phyloP scores from a whole-genome alignment of 2,797 vertebrate genomes.

The Premnoplex brunnescens region DNA sequence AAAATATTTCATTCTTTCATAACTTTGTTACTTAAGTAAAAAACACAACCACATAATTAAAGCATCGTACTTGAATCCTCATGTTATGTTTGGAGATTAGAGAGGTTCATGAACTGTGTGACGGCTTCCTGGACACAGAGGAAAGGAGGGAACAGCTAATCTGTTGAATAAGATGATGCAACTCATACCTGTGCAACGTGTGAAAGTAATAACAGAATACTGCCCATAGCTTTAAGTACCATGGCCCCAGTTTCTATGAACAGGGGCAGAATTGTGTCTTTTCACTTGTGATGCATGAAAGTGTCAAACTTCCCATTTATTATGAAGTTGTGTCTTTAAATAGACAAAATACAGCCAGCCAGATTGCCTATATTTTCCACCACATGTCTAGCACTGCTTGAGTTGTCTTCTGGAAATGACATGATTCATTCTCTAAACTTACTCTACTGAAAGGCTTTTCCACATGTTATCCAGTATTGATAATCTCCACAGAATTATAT shows the following conservation, averaged over 20 bases:
- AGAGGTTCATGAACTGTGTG: not conserved
- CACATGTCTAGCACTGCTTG: not conserved
- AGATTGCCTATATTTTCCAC: constrained; percentile 52
- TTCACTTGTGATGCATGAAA: not conserved
- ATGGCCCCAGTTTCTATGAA: not conserved
- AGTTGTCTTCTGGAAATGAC: constrained; percentile 24
- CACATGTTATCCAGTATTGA: not conserved
- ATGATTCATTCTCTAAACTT: constrained; percentile 11
- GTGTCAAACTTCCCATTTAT: constrained; percentile 17
- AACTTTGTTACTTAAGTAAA: constrained; percentile 1
- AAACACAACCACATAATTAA: not conserved
- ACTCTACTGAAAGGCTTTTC: not conserved
- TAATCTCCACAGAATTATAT: not conserved
- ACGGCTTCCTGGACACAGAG: not conserved
- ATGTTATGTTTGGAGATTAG: not conserved
- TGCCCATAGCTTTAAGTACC: not conserved
- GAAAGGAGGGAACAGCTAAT: not conserved
- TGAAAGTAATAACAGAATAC: not conserved
- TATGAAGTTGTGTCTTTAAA: constrained; percentile 49
- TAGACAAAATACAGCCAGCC: not conserved
- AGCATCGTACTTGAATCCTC: not conserved
- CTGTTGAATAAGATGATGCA: not conserved
- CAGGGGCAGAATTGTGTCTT: not conserved
- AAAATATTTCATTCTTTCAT: constrained; percentile 12
- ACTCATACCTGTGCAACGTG: not conserved